These are phyloP conservation scores for Ariopsis seemanni DNA, from an alignment of 2,113 vertebrate genomes.

Conservation along the genomic window DNA sequence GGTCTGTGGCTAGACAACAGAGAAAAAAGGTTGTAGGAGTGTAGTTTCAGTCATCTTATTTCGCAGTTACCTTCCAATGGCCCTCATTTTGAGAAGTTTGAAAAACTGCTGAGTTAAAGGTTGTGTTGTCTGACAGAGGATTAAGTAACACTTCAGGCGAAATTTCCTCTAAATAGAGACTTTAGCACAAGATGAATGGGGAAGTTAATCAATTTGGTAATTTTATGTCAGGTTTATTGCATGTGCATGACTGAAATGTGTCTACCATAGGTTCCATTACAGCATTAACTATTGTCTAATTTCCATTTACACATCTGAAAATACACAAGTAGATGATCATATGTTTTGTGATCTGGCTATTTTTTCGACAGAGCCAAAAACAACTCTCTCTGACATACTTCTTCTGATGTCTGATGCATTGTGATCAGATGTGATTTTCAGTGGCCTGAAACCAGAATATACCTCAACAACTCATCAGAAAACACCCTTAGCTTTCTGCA, in stretches of 20 bases:
- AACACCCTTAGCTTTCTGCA: neutral
- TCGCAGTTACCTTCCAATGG: constrained; percentile 24
- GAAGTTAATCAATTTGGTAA: constrained; percentile 56
- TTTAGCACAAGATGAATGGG: constrained; percentile 46
- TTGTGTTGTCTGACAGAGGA: constrained; percentile 38
- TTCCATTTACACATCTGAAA: neutral
- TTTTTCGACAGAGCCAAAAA: neutral
- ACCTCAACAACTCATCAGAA: neutral
- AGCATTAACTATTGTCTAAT: constrained; percentile 12
- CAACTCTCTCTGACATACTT: neutral
- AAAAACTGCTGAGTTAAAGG: constrained; percentile 51
- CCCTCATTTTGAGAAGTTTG: constrained; percentile 47
- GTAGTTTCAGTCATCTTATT: constrained; percentile 12
- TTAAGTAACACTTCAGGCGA: constrained; percentile 43
- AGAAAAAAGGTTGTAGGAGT: constrained; percentile 12
- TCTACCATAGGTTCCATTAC: neutral
- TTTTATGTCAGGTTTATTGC: constrained; percentile 40
- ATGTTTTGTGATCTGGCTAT: neutral
- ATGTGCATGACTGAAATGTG: constrained; percentile 1
- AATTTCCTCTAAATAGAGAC: constrained; percentile 51
- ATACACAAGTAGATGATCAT: neutral
- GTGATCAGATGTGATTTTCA: neutral
- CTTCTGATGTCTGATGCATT: neutral
- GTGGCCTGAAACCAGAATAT: constrained; percentile 15
- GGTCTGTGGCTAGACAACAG: neutral